Evolutionary conservation across 2,113 vertebrate genomes (phyloP).

Genomic region (Mesitornis unicolor): DNA sequence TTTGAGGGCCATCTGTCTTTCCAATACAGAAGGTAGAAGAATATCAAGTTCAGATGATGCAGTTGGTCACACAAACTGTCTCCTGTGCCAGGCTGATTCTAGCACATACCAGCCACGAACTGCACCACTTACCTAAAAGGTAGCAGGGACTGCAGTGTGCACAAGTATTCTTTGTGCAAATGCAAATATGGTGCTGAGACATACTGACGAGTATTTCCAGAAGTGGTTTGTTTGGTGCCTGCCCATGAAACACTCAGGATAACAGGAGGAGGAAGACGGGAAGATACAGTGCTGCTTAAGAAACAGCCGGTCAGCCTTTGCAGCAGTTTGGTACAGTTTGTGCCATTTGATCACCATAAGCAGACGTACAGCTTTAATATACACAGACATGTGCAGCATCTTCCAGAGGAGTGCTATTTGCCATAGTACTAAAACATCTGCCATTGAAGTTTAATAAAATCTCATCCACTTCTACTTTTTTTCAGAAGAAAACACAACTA

Average conservation of each 20-base stretch:
- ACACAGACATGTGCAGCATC: background rate
- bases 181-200: background rate
- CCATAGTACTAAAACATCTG: background rate
- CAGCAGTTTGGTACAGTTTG: background rate
- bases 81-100: background rate
- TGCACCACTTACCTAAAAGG: background rate
- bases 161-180: background rate
- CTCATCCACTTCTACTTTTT: background rate
- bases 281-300: background rate
- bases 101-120: fast-evolving
- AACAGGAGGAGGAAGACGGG: background rate
- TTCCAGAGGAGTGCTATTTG: background rate
- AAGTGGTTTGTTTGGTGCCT: background rate
- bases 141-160: background rate
- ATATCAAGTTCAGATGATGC: background rate
- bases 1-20: background rate
- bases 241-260: background rate
- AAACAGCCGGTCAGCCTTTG: background rate
- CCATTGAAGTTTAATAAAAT: background rate
- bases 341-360: background rate
- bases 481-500: background rate
- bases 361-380: background rate
- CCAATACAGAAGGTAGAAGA: background rate
- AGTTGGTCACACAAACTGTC: background rate
- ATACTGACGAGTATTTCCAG: background rate